Percentiles rank a stretch among this genome's conserved stretches.
These are phyloP conservation scores for Oncorhynchus kisutch DNA, from an alignment of 2,113 vertebrate genomes.

Conservation along the genomic window DNA sequence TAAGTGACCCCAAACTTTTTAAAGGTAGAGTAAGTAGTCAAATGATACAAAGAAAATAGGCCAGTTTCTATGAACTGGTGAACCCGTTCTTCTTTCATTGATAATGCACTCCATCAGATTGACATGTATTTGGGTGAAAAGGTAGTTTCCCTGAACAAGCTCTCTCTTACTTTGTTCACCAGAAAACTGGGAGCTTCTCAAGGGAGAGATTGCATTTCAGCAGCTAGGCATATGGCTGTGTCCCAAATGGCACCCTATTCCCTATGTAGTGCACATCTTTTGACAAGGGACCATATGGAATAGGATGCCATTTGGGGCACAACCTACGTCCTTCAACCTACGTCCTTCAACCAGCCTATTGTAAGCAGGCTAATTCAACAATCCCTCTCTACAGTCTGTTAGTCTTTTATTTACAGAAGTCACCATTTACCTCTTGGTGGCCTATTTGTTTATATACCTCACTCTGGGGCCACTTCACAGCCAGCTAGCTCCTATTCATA, in stretches of 20 bases:
- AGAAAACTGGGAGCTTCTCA: conserved; percentile 24
- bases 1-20: too few relatives aligned
- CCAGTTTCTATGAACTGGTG: too few relatives aligned
- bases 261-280: too few relatives aligned
- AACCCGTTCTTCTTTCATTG: background rate
- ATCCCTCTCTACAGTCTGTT: conserved; percentile 18
- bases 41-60: too few relatives aligned
- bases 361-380: conserved; percentile 44
- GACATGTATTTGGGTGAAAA: conserved; percentile 24
- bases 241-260: too few relatives aligned
- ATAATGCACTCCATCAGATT: conserved; percentile 15
- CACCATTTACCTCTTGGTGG: too few relatives aligned
- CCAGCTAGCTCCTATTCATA: too few relatives aligned
- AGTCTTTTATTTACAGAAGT: background rate
- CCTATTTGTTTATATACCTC: too few relatives aligned
- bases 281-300: too few relatives aligned
- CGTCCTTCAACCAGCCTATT: conserved; percentile 48
- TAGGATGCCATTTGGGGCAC: too few relatives aligned
- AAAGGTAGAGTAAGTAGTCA: too few relatives aligned
- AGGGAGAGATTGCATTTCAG: conserved; percentile 51
- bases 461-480: too few relatives aligned
- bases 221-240: conserved; percentile 7
- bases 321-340: conserved; percentile 35
- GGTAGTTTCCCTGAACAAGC: conserved; percentile 28
- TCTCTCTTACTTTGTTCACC: conserved; percentile 36